Conservation (phyloP, 2,797 vertebrate genomes). For the Coilia nasus region DNA sequence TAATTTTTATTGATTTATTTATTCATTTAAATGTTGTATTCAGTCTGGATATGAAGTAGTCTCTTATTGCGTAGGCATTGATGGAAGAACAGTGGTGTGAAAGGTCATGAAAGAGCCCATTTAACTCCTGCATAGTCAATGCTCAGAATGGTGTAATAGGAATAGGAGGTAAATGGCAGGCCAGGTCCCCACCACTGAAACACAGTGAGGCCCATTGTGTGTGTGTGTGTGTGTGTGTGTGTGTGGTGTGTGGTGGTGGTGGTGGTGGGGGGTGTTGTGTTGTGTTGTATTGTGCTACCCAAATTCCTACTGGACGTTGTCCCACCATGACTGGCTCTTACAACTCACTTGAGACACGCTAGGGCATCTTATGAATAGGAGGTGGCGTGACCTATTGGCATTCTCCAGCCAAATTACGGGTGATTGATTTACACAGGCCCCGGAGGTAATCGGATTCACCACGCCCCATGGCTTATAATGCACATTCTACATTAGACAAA, state of each 20-base stretch:
- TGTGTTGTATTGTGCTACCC: background rate
- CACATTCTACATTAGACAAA: slow-evolving; percentile 15
- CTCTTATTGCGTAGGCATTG: background rate
- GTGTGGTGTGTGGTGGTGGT: no score
- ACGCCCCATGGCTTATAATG: slow-evolving; percentile 13
- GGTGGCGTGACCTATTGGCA: slow-evolving; percentile 32
- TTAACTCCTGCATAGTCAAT: background rate
- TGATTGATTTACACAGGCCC: slow-evolving; percentile 17
- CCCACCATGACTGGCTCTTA: background rate
- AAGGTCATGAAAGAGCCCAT: background rate
- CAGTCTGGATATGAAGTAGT: background rate
- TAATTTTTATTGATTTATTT: background rate
- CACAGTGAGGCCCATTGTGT: background rate
- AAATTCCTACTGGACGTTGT: background rate
- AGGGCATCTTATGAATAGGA: slow-evolving; percentile 16
- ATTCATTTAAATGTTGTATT: background rate
- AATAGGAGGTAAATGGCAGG: background rate
- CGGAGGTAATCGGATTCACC: background rate
- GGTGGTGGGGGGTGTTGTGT: no score
- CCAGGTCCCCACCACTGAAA: background rate
- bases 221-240: background rate
- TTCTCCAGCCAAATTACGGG: background rate
- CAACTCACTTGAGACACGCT: background rate
- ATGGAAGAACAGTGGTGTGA: background rate
- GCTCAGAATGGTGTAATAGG: background rate